phyloP scores from a whole-genome alignment of 2,888 invertebrate genomes.

The Limnephilus lunatus region DNA sequence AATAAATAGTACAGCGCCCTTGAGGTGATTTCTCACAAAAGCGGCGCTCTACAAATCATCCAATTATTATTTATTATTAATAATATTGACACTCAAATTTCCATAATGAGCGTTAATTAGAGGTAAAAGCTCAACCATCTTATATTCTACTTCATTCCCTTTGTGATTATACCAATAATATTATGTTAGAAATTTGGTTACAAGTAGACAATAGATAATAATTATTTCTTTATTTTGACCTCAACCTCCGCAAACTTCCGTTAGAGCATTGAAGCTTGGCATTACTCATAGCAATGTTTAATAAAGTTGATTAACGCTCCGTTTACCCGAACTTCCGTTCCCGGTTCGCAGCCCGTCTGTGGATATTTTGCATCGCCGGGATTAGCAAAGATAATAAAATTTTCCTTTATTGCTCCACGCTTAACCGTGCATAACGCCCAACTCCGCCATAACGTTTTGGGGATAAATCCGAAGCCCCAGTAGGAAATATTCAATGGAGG shows the following conservation, averaged over 20 bases:
- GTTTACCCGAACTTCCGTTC: slow-evolving; percentile 29
- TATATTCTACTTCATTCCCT: no score
- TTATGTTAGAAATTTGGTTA: not conserved
- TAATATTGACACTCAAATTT: no score
- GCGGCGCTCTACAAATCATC: no score
- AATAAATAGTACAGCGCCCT: no score
- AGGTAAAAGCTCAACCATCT: no score
- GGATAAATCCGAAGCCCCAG: not conserved
- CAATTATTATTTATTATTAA: no score
- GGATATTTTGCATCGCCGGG: slow-evolving; percentile 26
- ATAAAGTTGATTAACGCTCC: slow-evolving; percentile 39
- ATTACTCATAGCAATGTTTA: slow-evolving; percentile 34
- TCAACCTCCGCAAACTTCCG: not conserved
- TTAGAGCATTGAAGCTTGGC: not conserved
- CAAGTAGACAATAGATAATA: not conserved
- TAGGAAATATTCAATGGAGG: slow-evolving; percentile 10
- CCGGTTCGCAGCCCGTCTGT: slow-evolving; percentile 12
- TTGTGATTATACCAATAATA: no score
- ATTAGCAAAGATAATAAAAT: slow-evolving; percentile 38
- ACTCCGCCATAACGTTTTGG: slow-evolving; percentile 21
- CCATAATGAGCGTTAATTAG: no score
- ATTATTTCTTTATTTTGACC: not conserved
- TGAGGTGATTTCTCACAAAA: no score
- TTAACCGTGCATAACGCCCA: slow-evolving; percentile 29
- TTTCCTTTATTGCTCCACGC: slow-evolving; percentile 35